Percentiles rank a stretch among this genome's conserved stretches.
These are phyloP conservation scores for Intellagama lesueurii DNA, from an alignment of 2,797 vertebrate genomes.

Conservation along the genomic window DNA sequence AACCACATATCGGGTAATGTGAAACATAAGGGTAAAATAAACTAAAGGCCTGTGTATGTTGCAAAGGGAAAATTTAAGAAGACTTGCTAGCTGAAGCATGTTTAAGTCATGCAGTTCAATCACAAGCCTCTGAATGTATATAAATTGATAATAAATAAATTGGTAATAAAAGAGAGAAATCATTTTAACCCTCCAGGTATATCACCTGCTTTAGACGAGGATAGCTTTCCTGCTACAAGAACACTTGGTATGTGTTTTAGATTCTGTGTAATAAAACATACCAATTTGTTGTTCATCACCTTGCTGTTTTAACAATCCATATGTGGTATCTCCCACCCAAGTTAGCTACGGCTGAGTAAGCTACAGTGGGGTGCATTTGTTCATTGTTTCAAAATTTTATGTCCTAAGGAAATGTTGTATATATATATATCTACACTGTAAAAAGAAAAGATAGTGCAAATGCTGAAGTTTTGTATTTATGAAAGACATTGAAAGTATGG, in stretches of 20 bases:
- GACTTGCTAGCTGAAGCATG: slow-evolving; percentile 4
- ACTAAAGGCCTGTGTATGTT: background rate
- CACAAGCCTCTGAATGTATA: slow-evolving; percentile 40
- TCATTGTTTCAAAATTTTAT: slow-evolving; percentile 77
- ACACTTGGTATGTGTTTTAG: slow-evolving; percentile 67
- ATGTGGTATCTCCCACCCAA: slow-evolving; percentile 66
- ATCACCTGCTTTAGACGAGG: slow-evolving; percentile 56
- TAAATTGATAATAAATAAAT: slow-evolving; percentile 1
- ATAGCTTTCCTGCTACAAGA: slow-evolving; percentile 55
- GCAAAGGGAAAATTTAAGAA: background rate
- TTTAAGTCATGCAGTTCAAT: background rate
- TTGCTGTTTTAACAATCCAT: slow-evolving; percentile 62
- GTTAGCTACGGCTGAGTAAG: slow-evolving; percentile 72
- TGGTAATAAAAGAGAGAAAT: slow-evolving; percentile 1
- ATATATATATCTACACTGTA: slow-evolving; percentile 81
- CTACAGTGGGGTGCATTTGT: slow-evolving; percentile 68
- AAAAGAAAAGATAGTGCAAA: slow-evolving; percentile 75
- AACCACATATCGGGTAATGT: background rate
- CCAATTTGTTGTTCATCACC: slow-evolving; percentile 70
- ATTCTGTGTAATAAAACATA: slow-evolving; percentile 73
- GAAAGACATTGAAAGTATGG: slow-evolving; percentile 83
- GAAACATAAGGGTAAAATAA: background rate
- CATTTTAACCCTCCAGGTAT: slow-evolving; percentile 56
- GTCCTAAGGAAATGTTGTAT: slow-evolving; percentile 81
- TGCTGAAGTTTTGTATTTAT: slow-evolving; percentile 86